Percentiles rank a stretch among this genome's conserved stretches.
These are phyloP conservation scores for Acrocera orbiculus DNA, from an alignment of 2,888 invertebrate genomes.

Conservation along the genomic window DNA sequence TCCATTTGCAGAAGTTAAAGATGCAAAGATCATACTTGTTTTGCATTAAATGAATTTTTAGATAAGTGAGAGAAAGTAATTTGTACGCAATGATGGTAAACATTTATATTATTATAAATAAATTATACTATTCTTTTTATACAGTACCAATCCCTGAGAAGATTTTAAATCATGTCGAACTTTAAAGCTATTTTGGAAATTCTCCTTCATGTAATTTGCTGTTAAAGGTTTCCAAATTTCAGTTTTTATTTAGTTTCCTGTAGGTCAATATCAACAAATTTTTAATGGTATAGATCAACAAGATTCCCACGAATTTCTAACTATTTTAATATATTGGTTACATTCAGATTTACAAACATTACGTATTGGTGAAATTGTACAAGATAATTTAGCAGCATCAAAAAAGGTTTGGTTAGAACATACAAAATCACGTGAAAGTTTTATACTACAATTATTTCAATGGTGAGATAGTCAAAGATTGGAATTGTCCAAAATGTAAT, in stretches of 20 bases:
- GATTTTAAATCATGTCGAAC: too few relatives aligned
- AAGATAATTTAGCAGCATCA: conserved; percentile 20
- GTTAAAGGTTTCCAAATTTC: too few relatives aligned
- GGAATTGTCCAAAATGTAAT: conserved; percentile 74
- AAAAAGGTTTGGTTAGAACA: conserved; percentile 53
- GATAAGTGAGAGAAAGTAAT: too few relatives aligned
- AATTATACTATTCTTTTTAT: too few relatives aligned
- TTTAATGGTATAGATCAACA: conserved; percentile 67
- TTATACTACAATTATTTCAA: conserved; percentile 63
- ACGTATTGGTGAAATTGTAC: conserved; percentile 16
- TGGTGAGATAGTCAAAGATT: conserved; percentile 64
- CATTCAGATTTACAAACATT: conserved; percentile 66
- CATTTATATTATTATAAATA: too few relatives aligned
- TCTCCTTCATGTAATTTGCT: too few relatives aligned
- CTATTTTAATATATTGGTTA: conserved; percentile 72
- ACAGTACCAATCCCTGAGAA: too few relatives aligned
- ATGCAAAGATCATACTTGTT: too few relatives aligned
- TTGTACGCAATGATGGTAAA: too few relatives aligned
- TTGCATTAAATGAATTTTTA: too few relatives aligned
- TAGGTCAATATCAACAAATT: conserved; percentile 57
- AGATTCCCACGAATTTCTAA: conserved; percentile 81
- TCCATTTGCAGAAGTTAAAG: too few relatives aligned
- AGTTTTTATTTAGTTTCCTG: conserved; percentile 40
- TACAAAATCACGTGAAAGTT: conserved; percentile 48
- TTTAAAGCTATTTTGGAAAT: too few relatives aligned